phyloP scores from a whole-genome alignment of 2,797 vertebrate species.

The Lithobates pipiens region DNA sequence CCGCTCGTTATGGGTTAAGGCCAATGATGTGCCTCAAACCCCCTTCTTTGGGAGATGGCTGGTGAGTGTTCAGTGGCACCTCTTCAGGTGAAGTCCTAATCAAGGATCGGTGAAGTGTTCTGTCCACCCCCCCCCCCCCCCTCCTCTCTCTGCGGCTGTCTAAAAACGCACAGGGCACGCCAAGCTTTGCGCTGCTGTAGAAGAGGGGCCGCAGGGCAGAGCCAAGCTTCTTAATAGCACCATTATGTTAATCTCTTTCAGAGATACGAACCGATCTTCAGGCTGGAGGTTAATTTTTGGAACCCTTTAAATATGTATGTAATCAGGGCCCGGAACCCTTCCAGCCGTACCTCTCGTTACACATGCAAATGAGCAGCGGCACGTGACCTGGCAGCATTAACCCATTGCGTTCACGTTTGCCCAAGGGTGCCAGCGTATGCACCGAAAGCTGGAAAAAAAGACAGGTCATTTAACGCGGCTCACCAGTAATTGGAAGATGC shows the following conservation, averaged over 20 bases:
- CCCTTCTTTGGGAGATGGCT: not conserved
- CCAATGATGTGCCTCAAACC: too few species aligned
- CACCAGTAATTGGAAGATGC: not conserved
- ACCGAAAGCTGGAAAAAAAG: too few species aligned
- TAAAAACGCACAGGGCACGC: conserved; percentile 30
- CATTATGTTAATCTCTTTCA: conserved; percentile 61
- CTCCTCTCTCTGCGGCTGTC: not conserved
- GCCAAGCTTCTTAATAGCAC: conserved; percentile 57
- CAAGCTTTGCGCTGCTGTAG: not conserved
- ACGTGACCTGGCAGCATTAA: conserved; percentile 53
- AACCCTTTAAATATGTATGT: conserved; percentile 64
- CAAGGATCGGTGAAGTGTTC: conserved; percentile 43
- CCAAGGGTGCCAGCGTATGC: too few species aligned
- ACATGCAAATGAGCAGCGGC: conserved; percentile 53
- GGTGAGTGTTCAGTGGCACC: not conserved
- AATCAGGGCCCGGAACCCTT: conserved; percentile 62
- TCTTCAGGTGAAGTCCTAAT: conserved; percentile 50
- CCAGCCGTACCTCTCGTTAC: conserved; percentile 60
- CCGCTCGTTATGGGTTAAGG: too few species aligned
- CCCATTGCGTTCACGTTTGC: conserved; percentile 7
- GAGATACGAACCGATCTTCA: conserved; percentile 57
- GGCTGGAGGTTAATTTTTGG: conserved; percentile 63
- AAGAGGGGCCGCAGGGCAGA: conserved; percentile 49
- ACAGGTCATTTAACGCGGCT: too few species aligned
- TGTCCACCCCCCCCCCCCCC: conserved; percentile 5